A percentile compares a stretch with the other conserved stretches of the same genome.
Evolutionary conservation across 2,888 invertebrate species (phyloP).

Genomic region (Stratiomys singularior): DNA sequence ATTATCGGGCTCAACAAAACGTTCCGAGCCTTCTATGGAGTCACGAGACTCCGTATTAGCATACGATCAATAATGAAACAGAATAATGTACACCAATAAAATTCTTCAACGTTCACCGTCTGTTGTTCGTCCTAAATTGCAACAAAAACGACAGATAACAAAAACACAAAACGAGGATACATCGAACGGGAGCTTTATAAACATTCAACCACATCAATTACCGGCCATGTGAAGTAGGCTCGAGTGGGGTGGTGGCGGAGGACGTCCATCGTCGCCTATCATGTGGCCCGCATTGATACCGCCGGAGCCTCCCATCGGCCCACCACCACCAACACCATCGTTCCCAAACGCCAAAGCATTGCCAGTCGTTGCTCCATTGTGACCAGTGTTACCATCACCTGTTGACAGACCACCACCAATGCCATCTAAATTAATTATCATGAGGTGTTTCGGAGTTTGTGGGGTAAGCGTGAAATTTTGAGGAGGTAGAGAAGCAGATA

Average conservation of each 20-base stretch:
- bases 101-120: not conserved
- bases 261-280: constrained; percentile 70
- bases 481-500: constrained; percentile 18
- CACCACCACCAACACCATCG: constrained; percentile 51
- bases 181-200: constrained; percentile 52
- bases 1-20: no score
- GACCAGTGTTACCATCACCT: constrained; percentile 47
- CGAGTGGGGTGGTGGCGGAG: constrained; percentile 77
- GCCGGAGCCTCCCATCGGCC: constrained; percentile 52
- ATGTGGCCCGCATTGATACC: constrained; percentile 43
- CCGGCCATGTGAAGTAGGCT: constrained; percentile 87
- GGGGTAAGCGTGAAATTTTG: constrained; percentile 25
- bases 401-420: constrained; percentile 50
- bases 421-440: constrained; percentile 51
- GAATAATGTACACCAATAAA: not conserved
- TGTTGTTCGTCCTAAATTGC: not conserved
- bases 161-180: constrained; percentile 39
- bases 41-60: not conserved
- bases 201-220: constrained; percentile 62
- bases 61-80: not conserved
- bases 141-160: constrained; percentile 47
- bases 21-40: no score
- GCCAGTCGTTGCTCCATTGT: constrained; percentile 48
- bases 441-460: constrained; percentile 10
- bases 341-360: constrained; percentile 28